phyloP scores from a whole-genome alignment of 1,140 invertebrate genomes.

The Melanaphis sacchari region DNA sequence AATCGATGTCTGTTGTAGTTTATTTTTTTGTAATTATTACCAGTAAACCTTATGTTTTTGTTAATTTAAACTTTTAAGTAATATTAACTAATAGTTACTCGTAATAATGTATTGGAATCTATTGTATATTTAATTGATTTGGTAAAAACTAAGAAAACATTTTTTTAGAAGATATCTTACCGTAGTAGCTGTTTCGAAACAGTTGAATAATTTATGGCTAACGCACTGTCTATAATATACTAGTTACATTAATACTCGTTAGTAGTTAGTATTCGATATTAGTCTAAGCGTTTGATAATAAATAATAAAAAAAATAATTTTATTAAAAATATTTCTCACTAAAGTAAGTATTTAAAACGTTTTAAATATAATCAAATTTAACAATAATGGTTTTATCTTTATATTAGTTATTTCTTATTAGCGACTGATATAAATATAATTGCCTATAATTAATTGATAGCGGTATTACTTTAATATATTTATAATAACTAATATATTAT shows the following conservation, averaged over 20 bases:
- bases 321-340: neutral
- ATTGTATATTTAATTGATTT: too few species aligned
- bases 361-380: neutral
- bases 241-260: neutral
- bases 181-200: neutral
- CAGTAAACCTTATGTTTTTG: neutral
- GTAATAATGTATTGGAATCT: too few species aligned
- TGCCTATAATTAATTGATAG: neutral
- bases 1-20: neutral
- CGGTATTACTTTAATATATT: neutral
- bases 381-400: neutral
- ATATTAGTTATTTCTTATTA: neutral
- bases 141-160: neutral
- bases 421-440: neutral
- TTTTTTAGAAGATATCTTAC: neutral
- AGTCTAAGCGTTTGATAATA: neutral
- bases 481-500: neutral
- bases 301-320: neutral
- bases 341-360: neutral
- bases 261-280: neutral
- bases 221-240: neutral
- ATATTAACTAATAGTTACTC: too few species aligned
- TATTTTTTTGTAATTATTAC: neutral
- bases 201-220: neutral
- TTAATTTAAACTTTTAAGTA: too few species aligned